Conservation (phyloP, 2,888 invertebrate species). For the Hoplodrina ambigua region DNA sequence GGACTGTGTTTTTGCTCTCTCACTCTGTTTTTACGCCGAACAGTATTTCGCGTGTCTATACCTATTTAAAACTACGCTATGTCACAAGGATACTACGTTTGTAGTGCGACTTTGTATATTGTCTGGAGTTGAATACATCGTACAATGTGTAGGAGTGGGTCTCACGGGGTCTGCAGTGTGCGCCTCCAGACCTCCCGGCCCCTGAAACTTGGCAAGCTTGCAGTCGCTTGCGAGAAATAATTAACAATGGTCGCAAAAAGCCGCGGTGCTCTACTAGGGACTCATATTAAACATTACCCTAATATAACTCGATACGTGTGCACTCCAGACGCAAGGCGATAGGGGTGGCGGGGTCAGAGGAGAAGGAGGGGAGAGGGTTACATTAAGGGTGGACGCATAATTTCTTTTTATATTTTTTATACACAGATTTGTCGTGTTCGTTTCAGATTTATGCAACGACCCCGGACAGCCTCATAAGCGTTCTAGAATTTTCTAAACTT, state of each 20-base stretch:
- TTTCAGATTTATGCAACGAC: constrained; percentile 48
- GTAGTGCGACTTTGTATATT: background rate
- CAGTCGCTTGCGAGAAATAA: constrained; percentile 64
- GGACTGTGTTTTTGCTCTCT: too few species aligned
- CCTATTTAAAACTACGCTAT: too few species aligned
- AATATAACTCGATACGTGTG: constrained; percentile 59
- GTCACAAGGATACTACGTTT: constrained; percentile 26
- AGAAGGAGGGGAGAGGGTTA: background rate
- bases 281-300: constrained; percentile 66
- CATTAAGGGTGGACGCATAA: constrained; percentile 27
- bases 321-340: constrained; percentile 26
- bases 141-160: background rate
- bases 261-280: constrained; percentile 31
- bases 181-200: background rate
- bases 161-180: constrained; percentile 15
- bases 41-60: background rate
- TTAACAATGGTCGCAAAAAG: constrained; percentile 62
- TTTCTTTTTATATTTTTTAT: constrained; percentile 57
- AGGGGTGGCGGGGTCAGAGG: background rate
- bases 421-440: constrained; percentile 61
- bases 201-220: constrained; percentile 16
- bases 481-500: background rate
- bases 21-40: background rate
- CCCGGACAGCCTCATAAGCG: constrained; percentile 14
- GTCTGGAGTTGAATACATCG: background rate